A percentile compares a stretch with the other conserved stretches of the same genome.
phyloP scores from a whole-genome alignment of 1,140 invertebrate genomes.

The Papilio polytes region DNA sequence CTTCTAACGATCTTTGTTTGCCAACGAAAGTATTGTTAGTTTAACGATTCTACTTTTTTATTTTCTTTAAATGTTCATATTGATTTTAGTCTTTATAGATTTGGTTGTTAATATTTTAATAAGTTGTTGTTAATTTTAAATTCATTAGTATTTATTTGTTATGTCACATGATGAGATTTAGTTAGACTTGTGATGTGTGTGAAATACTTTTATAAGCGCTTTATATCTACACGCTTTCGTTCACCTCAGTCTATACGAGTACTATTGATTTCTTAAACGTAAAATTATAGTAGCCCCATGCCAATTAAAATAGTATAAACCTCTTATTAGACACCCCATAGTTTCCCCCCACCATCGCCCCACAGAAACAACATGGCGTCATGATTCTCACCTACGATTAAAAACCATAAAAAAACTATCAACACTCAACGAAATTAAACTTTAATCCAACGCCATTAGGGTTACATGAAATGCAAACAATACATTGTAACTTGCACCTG shows the following conservation, averaged over 20 bases:
- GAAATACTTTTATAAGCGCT: no score
- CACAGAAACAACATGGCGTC: conserved; percentile 80
- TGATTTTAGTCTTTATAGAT: not conserved
- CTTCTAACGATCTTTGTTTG: conserved; percentile 33
- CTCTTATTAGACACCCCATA: conserved; percentile 74
- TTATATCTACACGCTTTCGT: not conserved
- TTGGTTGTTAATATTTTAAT: not conserved
- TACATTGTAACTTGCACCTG: conserved; percentile 60
- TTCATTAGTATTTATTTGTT: not conserved
- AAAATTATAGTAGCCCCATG: conserved; percentile 68
- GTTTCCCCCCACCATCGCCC: conserved; percentile 53
- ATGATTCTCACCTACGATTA: conserved; percentile 76
- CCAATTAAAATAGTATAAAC: conserved; percentile 78
- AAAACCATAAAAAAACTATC: conserved; percentile 52
- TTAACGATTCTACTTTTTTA: not conserved
- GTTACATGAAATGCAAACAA: conserved; percentile 35
- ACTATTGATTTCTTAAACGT: conserved; percentile 64
- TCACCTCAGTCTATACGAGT: conserved; percentile 47
- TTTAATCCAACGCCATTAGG: conserved; percentile 51
- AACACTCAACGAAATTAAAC: conserved; percentile 45
- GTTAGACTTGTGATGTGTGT: no score
- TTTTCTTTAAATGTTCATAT: not conserved
- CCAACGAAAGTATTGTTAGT: conserved; percentile 26
- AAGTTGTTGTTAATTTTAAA: not conserved
- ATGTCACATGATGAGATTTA: no score